Evolutionary conservation across 2,113 vertebrate species (phyloP), one percentile per base, ranked within the genome.

Genomic region (Xiphias gladius): DNA sequence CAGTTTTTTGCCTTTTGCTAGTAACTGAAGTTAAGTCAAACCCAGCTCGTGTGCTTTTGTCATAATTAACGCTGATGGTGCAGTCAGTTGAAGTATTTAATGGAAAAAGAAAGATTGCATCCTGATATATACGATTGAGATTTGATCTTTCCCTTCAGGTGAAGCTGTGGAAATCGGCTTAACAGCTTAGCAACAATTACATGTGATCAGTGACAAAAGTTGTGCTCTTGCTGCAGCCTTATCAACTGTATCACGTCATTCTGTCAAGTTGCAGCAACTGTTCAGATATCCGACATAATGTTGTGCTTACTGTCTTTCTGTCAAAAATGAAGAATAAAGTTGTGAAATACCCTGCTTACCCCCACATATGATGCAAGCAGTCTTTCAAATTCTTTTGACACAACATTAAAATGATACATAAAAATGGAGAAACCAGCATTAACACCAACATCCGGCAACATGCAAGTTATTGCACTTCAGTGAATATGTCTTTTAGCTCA

Each of bases 171-270:
- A 57, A 78, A 88, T 85, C 68, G 7, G 81, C 73, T 85, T 84
- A 83, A 66, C 67, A 72, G 76, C 78, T 92, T 70, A 87, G 76
- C 75, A 54, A 66, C 79, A 74, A 86, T 82, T 86, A 88, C 73
- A 89, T 72, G 65, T 71, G 76, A 84, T 73, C 66, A 71, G 64
- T 64, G 68, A 64, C 76, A 72, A 81, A 85, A 50, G 74, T 79
- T 75, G 57, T 11, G 37, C 22, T 52, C 63, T 69, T 64, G 24
- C 73, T 72, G 58, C 68, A n/a, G 65, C 63, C 68, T 79, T 75
- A 81, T 79, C 50, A 62, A 70, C 48, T 71, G 19, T 0, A 37
- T 73, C 87, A 76, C 22, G 32, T 76, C 46, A 14, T 24, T 67
- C 65, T 22, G 26, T 50, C 68, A 52, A 28, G 46, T 10, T 75